A percentile compares a stretch with the other conserved stretches of the same genome.
Evolutionary conservation across 2,113 vertebrate species (phyloP).

Genomic region (Cinclus cinclus): DNA sequence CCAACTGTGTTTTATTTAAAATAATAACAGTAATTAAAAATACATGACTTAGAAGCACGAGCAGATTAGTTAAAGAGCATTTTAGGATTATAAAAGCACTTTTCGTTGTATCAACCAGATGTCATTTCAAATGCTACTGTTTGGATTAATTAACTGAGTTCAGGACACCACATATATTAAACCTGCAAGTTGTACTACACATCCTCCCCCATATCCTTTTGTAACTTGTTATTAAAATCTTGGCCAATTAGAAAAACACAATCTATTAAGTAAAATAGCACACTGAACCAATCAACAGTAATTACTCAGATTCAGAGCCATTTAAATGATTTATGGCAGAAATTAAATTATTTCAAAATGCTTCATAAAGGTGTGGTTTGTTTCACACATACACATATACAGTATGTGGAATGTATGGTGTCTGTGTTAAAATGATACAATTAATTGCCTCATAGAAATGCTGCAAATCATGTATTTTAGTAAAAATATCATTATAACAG

Average conservation of each 20-base stretch:
- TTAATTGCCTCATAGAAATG: conserved; percentile 29
- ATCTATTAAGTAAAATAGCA: conserved; percentile 38
- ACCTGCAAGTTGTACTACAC: background rate
- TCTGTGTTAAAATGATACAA: background rate
- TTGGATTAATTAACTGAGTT: conserved; percentile 59
- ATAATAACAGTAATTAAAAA: conserved; percentile 56
- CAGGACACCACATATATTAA: conserved; percentile 37
- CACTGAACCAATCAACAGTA: conserved; percentile 44
- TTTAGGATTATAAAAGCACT: conserved; percentile 53
- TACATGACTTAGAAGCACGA: conserved; percentile 9
- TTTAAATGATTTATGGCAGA: conserved; percentile 46
- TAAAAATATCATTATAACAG: conserved; percentile 7
- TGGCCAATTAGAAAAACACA: conserved; percentile 46
- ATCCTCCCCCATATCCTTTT: background rate
- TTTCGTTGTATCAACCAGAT: conserved; percentile 47
- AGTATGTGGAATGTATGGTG: background rate
- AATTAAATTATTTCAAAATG: background rate
- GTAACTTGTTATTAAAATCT: conserved; percentile 45
- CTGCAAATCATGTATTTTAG: background rate
- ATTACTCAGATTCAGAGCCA: conserved; percentile 25
- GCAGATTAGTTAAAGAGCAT: conserved; percentile 50
- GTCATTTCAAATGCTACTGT: conserved; percentile 36
- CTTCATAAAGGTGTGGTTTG: conserved; percentile 7
- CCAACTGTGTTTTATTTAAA: conserved; percentile 11
- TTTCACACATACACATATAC: background rate